A percentile compares a stretch with the other conserved stretches of the same genome.
Evolutionary conservation across 2,888 invertebrate genomes (phyloP).

Genomic region (Cheilosia scutellata): DNA sequence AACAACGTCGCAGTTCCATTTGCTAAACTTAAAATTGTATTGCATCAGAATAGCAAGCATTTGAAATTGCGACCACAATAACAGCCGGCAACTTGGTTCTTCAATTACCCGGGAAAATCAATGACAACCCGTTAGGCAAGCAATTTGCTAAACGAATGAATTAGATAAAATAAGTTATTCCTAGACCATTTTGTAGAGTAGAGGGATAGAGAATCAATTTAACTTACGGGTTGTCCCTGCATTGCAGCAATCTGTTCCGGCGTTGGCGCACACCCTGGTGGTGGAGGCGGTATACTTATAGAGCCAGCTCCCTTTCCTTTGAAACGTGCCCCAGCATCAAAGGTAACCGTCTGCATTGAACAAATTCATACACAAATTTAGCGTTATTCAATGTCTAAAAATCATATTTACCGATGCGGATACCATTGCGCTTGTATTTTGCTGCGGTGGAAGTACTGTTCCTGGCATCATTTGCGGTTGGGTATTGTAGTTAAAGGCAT

Average conservation of each 20-base stretch:
- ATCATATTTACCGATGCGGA: slow-evolving; percentile 29
- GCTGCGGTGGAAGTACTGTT: slow-evolving; percentile 30
- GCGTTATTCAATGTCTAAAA: not conserved
- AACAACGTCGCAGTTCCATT: too few species aligned
- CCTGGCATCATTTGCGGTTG: slow-evolving; percentile 55
- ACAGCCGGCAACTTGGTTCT: too few species aligned
- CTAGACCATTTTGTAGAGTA: too few species aligned
- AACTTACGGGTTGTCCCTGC: slow-evolving; percentile 82
- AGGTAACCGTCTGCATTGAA: slow-evolving; percentile 67
- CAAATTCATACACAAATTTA: slow-evolving; percentile 3
- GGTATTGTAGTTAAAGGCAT: slow-evolving; percentile 35
- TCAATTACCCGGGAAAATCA: too few species aligned
- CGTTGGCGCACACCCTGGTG: slow-evolving; percentile 83
- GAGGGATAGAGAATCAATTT: not conserved
- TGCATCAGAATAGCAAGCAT: too few species aligned
- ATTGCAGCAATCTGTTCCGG: slow-evolving; percentile 83
- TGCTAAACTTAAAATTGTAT: too few species aligned
- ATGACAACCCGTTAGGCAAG: too few species aligned
- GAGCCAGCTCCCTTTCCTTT: slow-evolving; percentile 78
- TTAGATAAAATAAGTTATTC: too few species aligned
- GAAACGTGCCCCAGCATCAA: slow-evolving; percentile 77
- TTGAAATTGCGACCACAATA: too few species aligned
- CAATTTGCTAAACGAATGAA: too few species aligned
- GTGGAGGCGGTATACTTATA: slow-evolving; percentile 82
- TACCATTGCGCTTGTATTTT: slow-evolving; percentile 42